Evolutionary conservation across 2,797 vertebrate species (phyloP).

Genomic region (Tapera naevia): DNA sequence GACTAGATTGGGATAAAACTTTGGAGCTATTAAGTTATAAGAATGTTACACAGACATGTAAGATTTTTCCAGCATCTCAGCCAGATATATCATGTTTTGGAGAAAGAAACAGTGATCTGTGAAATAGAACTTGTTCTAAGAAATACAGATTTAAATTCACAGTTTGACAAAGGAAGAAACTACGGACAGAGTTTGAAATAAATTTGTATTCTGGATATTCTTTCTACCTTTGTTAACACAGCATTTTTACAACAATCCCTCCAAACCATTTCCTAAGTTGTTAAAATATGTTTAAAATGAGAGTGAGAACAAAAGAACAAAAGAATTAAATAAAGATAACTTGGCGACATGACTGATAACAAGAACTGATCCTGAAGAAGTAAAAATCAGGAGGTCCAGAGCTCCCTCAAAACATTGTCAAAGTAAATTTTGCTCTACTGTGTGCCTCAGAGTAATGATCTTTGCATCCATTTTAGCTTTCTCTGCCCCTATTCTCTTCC

Average conservation of each 20-base stretch:
- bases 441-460: background rate
- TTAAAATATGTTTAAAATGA: background rate
- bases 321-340: background rate
- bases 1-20: conserved; percentile 74
- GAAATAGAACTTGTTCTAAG: conserved; percentile 24
- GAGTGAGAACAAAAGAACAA: background rate
- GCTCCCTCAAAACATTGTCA: background rate
- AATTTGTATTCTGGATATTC: background rate
- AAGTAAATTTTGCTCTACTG: background rate
- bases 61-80: conserved; percentile 74
- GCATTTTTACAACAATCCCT: conserved; percentile 14
- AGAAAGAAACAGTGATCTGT: conserved; percentile 19
- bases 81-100: conserved; percentile 69
- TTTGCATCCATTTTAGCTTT: background rate
- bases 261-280: background rate
- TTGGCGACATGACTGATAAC: background rate
- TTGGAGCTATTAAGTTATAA: conserved; percentile 70
- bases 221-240: conserved; percentile 26
- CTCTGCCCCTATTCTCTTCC: background rate
- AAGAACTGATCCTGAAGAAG: background rate
- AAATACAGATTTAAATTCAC: conserved; percentile 8
- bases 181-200: conserved; percentile 21
- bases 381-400: background rate
- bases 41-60: conserved; percentile 73
- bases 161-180: conserved; percentile 5